Conservation (phyloP, 2,888 invertebrate species). For the Thalpophila matura region DNA sequence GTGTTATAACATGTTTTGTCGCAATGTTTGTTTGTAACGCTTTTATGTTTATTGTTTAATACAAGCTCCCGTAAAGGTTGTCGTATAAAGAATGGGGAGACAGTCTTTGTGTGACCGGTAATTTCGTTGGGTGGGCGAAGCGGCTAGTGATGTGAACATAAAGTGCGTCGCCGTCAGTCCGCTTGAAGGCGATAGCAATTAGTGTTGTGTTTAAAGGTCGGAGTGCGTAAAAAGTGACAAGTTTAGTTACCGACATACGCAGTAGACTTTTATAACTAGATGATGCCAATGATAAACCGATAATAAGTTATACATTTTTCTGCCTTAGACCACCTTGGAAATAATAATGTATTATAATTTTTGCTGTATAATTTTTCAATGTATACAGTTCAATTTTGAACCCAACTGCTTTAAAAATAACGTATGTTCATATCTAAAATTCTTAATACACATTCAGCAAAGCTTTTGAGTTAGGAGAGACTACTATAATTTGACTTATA, state of each 20-base stretch:
- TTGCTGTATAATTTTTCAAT: background rate
- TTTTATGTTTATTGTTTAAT: conserved; percentile 44
- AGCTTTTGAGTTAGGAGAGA: background rate
- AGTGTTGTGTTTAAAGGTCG: conserved; percentile 51
- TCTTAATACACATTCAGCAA: background rate
- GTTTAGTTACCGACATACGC: conserved; percentile 25
- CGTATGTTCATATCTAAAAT: background rate
- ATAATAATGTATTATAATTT: background rate
- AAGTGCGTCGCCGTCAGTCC: conserved; percentile 48
- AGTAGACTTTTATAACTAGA: conserved; percentile 29
- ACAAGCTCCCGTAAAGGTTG: conserved; percentile 47
- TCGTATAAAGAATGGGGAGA: conserved; percentile 16
- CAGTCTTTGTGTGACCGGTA: conserved; percentile 23
- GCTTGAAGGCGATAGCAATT: conserved; percentile 39
- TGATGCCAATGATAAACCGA: conserved; percentile 22
- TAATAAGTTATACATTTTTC: conserved; percentile 7
- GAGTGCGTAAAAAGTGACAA: conserved; percentile 51
- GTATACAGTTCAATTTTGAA: conserved; percentile 9
- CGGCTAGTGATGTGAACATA: conserved; percentile 37
- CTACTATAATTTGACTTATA: conserved; percentile 7
- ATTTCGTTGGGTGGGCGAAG: conserved; percentile 29
- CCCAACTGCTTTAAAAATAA: background rate
- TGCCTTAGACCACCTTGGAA: conserved; percentile 36
- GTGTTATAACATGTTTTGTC: conserved; percentile 60
- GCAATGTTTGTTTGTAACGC: conserved; percentile 51